Conservation (phyloP, 2,113 vertebrate species). For the Madoqua kirkii region DNA sequence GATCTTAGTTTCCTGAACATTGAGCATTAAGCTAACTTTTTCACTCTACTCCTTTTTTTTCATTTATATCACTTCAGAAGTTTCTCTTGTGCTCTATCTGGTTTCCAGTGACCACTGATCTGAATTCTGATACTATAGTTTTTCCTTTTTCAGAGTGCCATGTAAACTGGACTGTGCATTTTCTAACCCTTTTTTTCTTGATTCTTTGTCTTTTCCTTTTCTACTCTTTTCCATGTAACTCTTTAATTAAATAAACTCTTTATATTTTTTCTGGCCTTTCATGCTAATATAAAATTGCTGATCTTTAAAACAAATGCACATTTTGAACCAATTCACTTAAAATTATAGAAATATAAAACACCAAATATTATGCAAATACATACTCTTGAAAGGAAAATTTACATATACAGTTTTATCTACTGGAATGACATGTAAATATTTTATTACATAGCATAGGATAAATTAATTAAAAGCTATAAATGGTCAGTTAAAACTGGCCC, state of each 20-base stretch:
- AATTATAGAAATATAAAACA: neutral
- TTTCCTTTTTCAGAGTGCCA: neutral
- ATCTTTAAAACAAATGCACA: neutral
- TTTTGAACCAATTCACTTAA: neutral
- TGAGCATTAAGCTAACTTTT: neutral
- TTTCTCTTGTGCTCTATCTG: neutral
- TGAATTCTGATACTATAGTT: neutral
- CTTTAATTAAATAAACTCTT: neutral
- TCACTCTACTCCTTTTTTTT: neutral
- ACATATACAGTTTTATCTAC: neutral
- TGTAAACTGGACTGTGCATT: neutral
- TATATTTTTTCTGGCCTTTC: neutral
- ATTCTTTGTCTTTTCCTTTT: neutral
- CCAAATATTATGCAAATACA: neutral
- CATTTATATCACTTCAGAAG: neutral
- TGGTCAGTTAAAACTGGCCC: neutral
- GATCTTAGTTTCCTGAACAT: neutral
- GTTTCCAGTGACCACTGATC: neutral
- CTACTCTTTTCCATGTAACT: neutral
- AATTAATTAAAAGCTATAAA: neutral
- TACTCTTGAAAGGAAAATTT: neutral
- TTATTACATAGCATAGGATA: neutral
- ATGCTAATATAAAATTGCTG: neutral
- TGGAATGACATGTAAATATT: neutral
- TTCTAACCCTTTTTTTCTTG: neutral